Conservation (phyloP, 1,140 invertebrate genomes). For the Drosophila rufa region DNA sequence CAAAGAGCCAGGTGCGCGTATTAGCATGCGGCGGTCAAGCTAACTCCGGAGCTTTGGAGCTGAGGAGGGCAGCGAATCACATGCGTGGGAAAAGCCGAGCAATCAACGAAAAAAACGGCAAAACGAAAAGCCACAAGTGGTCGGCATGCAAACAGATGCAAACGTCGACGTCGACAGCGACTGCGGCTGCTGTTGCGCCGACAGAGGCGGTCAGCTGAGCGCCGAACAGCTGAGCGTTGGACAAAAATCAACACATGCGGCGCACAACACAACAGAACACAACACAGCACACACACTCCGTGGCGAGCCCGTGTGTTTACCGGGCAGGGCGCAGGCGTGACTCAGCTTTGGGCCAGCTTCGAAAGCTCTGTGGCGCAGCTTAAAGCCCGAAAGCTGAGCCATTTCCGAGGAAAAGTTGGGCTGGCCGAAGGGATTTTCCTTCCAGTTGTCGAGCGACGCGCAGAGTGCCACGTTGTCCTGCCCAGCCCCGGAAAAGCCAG, state of each 20-base stretch:
- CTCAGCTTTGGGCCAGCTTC: slow-evolving; percentile 52
- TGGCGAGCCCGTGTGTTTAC: slow-evolving; percentile 57
- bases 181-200: slow-evolving; percentile 2
- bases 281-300: slow-evolving; percentile 24
- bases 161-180: slow-evolving; percentile 7
- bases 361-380: slow-evolving; percentile 40
- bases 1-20: slow-evolving; percentile 7
- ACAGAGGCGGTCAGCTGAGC: slow-evolving; percentile 32
- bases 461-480: slow-evolving; percentile 64
- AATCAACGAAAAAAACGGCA: slow-evolving; percentile 17
- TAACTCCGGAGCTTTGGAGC: slow-evolving; percentile 8
- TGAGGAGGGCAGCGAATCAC: slow-evolving; percentile 14
- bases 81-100: slow-evolving; percentile 39
- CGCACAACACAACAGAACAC: slow-evolving; percentile 33
- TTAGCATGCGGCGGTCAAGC: slow-evolving; percentile 13
- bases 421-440: slow-evolving; percentile 40
- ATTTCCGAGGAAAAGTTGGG: slow-evolving; percentile 41
- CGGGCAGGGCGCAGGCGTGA: slow-evolving; percentile 56
- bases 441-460: slow-evolving; percentile 62
- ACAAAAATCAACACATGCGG: slow-evolving; percentile 32
- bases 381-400: slow-evolving; percentile 54
- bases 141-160: slow-evolving; percentile 44
- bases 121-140: slow-evolving; percentile 58
- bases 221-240: slow-evolving; percentile 48
- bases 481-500: slow-evolving; percentile 22